Evolutionary conservation across 92 coral and sea anemone species (phyloP), one percentile per base, ranked within the genome.

Genomic region (Anthopleura xanthogrammica): DNA sequence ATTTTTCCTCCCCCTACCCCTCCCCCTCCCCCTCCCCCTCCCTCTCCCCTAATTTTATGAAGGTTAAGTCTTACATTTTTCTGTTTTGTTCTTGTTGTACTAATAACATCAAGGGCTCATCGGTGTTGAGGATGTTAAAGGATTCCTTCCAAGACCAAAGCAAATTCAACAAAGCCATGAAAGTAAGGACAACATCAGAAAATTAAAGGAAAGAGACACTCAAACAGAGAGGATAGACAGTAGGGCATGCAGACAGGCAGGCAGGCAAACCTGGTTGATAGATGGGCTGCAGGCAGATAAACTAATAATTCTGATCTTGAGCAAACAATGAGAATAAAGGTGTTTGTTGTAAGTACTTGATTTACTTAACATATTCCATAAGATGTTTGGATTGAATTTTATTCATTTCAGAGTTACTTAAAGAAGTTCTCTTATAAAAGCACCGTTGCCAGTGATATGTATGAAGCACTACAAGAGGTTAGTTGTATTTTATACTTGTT

Each of bases 381-480:
- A 58, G 17, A 4, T 14, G 6, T 58, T 58, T 58, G 17, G 64
- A 57, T 58, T 58, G 64, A 58, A 11, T 58, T 58, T 58, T 23
- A 62, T 62, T 62, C 14, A 4, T 72, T 74, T 41, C 54, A 96
- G 99, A 85, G 80, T 5, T 96, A 96, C 52, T 93, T 96, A 2
- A 85, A 79, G 10, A 85, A 87, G 42, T 84, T 92, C 71, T 65
- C 55, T 20, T 94, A 94, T 82, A 87, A 91, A 4, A 96, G 91
- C 79, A 88, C 99, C 4, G 76, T 56, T 56, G 88, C 93, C 0
- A 91, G 87, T 56, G 99, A 96, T 78, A 72, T 96, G 79, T 96
- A 98, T 96, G 46, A 84, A 19, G 91, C 93, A 12, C 95, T 96
- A 46, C 83, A 91, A 52, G 42, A 50, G 81, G 98, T 95, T 71